Evolutionary conservation across 2,888 invertebrate species (phyloP).

Genomic region (Polietes domitor): DNA sequence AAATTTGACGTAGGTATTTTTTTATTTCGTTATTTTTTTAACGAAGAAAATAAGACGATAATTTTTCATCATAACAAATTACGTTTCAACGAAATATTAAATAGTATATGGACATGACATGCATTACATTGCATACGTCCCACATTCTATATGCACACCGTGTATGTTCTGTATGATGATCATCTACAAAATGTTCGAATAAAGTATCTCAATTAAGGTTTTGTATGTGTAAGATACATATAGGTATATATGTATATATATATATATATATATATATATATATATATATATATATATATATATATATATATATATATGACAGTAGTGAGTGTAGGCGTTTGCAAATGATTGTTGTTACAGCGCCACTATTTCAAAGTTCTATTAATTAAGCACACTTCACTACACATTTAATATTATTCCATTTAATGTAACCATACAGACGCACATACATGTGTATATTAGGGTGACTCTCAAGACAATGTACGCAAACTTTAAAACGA

Average conservation of each 20-base stretch:
- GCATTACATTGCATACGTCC: neutral
- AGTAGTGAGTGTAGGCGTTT: conserved; percentile 28
- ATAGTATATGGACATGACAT: neutral
- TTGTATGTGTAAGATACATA: neutral
- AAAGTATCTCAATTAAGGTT: neutral
- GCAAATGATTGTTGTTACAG: conserved; percentile 20
- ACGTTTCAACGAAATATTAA: neutral
- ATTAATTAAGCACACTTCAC: conserved; percentile 28
- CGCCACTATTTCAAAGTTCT: conserved; percentile 23
- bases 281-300: neutral
- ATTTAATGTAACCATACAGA: neutral
- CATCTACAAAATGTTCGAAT: neutral
- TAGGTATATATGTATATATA: neutral
- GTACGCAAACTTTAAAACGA: too few relatives aligned
- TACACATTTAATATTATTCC: neutral
- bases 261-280: neutral
- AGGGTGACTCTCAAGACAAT: too few relatives aligned
- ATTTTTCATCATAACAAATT: neutral
- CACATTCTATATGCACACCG: neutral
- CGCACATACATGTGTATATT: neutral
- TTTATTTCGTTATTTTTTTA: too few relatives aligned
- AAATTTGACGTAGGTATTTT: too few relatives aligned
- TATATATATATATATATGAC: neutral
- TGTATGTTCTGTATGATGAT: neutral
- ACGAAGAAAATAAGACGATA: neutral